phyloP scores from a whole-genome alignment of 2,113 vertebrate species.

The Ammospiza caudacuta region DNA sequence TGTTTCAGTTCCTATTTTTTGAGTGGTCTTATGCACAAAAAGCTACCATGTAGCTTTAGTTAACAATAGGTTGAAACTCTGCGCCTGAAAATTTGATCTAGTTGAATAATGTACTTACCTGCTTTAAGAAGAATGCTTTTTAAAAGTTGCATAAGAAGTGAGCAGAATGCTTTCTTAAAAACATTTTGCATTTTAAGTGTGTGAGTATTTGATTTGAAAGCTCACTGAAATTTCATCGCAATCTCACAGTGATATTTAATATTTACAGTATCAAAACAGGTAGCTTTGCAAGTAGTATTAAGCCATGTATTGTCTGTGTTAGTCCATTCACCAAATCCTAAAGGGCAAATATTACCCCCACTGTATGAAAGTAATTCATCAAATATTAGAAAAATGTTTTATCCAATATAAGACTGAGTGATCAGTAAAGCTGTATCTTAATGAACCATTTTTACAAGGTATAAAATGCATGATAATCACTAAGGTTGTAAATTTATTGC shows the following conservation, averaged over 20 bases:
- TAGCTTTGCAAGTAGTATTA: constrained; percentile 5
- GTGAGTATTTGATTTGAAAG: not conserved
- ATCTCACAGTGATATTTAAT: not conserved
- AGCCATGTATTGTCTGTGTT: not conserved
- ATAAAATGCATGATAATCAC: not conserved
- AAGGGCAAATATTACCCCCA: not conserved
- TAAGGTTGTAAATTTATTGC: not conserved
- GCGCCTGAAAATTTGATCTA: not conserved
- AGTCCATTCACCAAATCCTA: not conserved
- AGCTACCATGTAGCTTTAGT: not conserved
- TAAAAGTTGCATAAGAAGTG: not conserved
- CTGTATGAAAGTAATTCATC: not conserved
- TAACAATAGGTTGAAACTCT: not conserved
- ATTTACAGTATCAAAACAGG: not conserved
- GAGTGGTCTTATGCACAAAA: not conserved
- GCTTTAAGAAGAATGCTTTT: not conserved
- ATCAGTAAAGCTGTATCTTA: not conserved
- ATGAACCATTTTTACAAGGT: not conserved
- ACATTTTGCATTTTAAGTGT: not conserved
- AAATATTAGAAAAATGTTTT: not conserved
- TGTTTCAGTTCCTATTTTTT: not conserved
- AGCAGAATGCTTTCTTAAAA: not conserved
- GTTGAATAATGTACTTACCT: not conserved
- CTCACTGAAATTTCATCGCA: not conserved
- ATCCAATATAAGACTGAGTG: not conserved